phyloP scores from a whole-genome alignment of 2,113 vertebrate genomes.

The Solenodon paradoxus region DNA sequence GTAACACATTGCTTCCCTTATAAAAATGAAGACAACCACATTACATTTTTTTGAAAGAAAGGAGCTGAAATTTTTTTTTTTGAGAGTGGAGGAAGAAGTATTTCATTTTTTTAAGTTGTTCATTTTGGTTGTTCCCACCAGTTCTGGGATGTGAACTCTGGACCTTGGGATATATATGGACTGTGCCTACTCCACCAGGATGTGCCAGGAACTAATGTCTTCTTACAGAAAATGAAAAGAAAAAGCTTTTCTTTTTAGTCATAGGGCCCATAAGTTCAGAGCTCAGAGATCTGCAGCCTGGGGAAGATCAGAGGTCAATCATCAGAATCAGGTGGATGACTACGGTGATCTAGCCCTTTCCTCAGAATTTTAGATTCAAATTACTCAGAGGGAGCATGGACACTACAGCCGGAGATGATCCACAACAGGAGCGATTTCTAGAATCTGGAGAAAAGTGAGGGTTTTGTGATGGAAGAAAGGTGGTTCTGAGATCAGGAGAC shows the following conservation, averaged over 20 bases:
- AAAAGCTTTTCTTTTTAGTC: background rate
- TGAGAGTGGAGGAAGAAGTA: too few species aligned
- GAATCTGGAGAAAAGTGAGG: background rate
- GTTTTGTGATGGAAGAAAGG: background rate
- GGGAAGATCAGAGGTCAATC: background rate
- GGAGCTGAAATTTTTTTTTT: too few species aligned
- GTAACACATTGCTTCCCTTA: background rate
- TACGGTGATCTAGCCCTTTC: background rate
- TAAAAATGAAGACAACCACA: slow-evolving; percentile 5
- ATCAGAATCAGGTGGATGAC: background rate
- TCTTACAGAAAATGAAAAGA: background rate
- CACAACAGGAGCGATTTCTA: background rate
- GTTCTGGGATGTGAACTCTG: too few species aligned
- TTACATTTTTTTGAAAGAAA: background rate
- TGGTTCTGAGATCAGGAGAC: background rate
- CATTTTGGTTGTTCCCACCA: too few species aligned
- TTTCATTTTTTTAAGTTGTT: too few species aligned
- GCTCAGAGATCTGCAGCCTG: background rate
- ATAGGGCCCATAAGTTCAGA: background rate
- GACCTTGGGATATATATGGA: too few species aligned
- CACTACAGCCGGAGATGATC: background rate
- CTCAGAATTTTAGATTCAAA: background rate
- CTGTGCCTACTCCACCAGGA: too few species aligned
- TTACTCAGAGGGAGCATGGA: background rate
- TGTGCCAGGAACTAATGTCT: too few species aligned